Percentiles rank a stretch among this genome's conserved stretches.
These are phyloP conservation scores for Spinibarbus caldwelli DNA, from an alignment of 2,797 vertebrate genomes.

Conservation along the genomic window DNA sequence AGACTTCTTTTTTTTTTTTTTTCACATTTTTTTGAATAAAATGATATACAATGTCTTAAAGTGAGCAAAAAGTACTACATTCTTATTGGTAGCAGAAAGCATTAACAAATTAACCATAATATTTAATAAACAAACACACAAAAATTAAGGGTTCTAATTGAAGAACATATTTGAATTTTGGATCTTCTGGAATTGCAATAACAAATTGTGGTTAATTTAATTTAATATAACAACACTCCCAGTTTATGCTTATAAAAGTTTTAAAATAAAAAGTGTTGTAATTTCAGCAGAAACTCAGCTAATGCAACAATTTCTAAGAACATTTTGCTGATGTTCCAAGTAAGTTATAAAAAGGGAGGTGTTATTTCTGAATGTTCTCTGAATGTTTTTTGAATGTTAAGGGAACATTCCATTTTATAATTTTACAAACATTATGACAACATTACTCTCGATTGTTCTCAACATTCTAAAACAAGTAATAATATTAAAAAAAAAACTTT, in stretches of 20 bases:
- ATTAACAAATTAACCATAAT: background rate
- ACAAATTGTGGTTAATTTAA: background rate
- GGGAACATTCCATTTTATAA: background rate
- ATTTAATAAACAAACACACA: background rate
- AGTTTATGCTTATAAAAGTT: background rate
- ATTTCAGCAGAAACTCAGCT: background rate
- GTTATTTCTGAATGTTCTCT: background rate
- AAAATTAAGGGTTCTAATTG: background rate
- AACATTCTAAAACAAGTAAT: background rate
- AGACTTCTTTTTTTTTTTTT: background rate
- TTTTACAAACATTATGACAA: background rate
- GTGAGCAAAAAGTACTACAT: conserved; percentile 11
- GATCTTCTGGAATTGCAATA: background rate
- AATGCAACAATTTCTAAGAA: background rate
- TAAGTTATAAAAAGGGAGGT: background rate
- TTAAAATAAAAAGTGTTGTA: background rate
- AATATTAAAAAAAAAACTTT: background rate
- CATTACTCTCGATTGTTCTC: background rate
- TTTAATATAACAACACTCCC: background rate
- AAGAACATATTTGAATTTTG: background rate
- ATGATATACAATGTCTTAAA: background rate
- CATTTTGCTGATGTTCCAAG: background rate
- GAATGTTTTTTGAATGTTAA: background rate
- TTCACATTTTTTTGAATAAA: background rate
- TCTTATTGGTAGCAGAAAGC: background rate